phyloP scores from a whole-genome alignment of 2,113 vertebrate genomes.

The Dasyprocta punctata region DNA sequence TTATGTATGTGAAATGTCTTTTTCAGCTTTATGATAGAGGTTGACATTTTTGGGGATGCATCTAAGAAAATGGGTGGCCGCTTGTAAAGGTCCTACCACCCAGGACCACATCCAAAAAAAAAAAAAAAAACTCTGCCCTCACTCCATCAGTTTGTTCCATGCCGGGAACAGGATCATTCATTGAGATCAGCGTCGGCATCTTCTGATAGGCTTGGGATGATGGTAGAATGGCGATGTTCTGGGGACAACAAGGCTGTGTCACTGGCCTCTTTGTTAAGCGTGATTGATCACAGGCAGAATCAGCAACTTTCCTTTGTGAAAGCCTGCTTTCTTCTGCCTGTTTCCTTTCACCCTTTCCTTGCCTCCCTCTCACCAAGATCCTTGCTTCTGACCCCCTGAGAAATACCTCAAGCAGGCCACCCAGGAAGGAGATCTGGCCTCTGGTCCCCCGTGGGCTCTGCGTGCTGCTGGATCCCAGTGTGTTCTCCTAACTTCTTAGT shows the following conservation, averaged over 20 bases:
- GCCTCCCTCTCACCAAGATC: constrained; percentile 18
- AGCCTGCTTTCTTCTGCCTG: constrained; percentile 68
- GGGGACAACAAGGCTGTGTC: constrained; percentile 59
- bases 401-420: constrained; percentile 16
- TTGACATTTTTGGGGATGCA: constrained; percentile 76
- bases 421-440: neutral
- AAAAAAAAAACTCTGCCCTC: constrained; percentile 48
- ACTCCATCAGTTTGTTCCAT: neutral
- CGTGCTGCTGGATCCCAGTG: neutral
- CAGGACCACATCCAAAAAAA: constrained; percentile 38
- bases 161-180: constrained; percentile 60
- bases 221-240: constrained; percentile 59
- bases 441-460: neutral
- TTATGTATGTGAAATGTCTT: constrained; percentile 88
- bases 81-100: neutral
- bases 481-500: neutral
- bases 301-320: constrained; percentile 73
- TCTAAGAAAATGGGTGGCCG: constrained; percentile 52
- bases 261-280: constrained; percentile 76
- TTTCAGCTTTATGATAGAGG: constrained; percentile 80
- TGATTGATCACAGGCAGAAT: constrained; percentile 73
- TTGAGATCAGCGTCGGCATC: constrained; percentile 78
- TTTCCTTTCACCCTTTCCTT: constrained; percentile 51
- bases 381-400: constrained; percentile 25
- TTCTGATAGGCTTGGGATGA: constrained; percentile 58